phyloP scores from a whole-genome alignment of 2,113 vertebrate species.

The Silurus glanis region DNA sequence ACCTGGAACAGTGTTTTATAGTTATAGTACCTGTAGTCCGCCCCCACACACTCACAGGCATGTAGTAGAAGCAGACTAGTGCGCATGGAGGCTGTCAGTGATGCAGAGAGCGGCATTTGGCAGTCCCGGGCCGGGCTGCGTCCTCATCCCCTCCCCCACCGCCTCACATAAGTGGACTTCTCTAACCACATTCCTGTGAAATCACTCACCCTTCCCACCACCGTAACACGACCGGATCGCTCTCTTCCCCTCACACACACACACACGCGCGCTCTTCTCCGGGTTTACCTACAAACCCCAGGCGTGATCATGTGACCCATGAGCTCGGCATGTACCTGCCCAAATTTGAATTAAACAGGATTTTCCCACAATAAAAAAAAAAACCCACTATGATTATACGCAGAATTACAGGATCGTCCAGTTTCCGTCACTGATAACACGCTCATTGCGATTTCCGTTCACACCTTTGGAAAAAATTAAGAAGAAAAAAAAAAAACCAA shows the following conservation, averaged over 20 bases:
- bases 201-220: conserved; percentile 70
- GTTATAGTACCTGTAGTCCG: conserved; percentile 4
- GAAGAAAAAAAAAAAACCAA: too few relatives aligned
- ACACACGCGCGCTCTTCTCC: background rate
- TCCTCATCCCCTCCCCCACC: conserved; percentile 34
- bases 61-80: conserved; percentile 18
- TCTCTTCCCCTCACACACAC: conserved; percentile 64
- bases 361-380: background rate
- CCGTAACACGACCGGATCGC: conserved; percentile 70
- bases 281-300: background rate
- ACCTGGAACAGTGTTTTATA: conserved; percentile 21
- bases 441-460: too few relatives aligned
- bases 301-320: background rate
- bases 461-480: background rate
- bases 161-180: conserved; percentile 68
- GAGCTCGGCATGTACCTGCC: background rate
- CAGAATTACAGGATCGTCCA: too few relatives aligned
- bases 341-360: too few relatives aligned
- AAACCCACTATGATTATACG: too few relatives aligned
- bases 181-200: conserved; percentile 83
- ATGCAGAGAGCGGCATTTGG: conserved; percentile 46
- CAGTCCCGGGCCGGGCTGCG: conserved; percentile 41
- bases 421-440: too few relatives aligned
- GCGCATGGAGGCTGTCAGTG: conserved; percentile 24
- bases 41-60: background rate